Evolutionary conservation across 2,888 invertebrate genomes (phyloP).

Genomic region (Coronaproctus castanopsis): DNA sequence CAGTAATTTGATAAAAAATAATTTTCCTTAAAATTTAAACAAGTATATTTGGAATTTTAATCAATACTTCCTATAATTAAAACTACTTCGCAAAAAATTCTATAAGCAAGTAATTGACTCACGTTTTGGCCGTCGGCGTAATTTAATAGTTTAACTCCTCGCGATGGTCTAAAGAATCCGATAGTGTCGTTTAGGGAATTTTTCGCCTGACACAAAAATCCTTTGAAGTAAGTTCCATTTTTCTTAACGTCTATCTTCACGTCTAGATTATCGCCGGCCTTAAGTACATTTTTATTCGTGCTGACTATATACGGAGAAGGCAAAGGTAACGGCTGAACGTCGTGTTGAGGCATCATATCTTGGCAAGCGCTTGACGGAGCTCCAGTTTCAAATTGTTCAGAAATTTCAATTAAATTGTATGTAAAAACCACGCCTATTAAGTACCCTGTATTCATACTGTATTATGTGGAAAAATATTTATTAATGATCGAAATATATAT

Average conservation of each 20-base stretch:
- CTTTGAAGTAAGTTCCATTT: constrained; percentile 32
- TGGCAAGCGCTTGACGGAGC: constrained; percentile 41
- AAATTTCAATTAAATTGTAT: background rate
- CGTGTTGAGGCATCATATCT: constrained; percentile 48
- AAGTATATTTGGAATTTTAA: too few species aligned
- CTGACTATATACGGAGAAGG: constrained; percentile 10
- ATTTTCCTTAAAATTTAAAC: too few species aligned
- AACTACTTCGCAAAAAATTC: too few species aligned
- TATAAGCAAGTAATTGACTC: too few species aligned
- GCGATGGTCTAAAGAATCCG: constrained; percentile 38
- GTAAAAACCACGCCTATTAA: too few species aligned
- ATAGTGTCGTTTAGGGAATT: constrained; percentile 32
- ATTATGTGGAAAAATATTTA: too few species aligned
- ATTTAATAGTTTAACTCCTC: background rate
- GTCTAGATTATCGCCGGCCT: constrained; percentile 3
- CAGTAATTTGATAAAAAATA: too few species aligned
- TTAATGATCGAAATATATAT: too few species aligned
- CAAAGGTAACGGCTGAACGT: constrained; percentile 22
- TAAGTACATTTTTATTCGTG: constrained; percentile 7
- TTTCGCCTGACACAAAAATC: constrained; percentile 45
- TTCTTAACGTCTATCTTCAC: constrained; percentile 3
- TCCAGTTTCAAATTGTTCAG: constrained; percentile 26
- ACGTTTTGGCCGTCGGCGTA: background rate
- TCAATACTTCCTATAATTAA: too few species aligned
- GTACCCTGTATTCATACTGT: too few species aligned